These are phyloP conservation scores for Julus scandinavius DNA, from an alignment of 2,888 invertebrate species.

Conservation along the genomic window DNA sequence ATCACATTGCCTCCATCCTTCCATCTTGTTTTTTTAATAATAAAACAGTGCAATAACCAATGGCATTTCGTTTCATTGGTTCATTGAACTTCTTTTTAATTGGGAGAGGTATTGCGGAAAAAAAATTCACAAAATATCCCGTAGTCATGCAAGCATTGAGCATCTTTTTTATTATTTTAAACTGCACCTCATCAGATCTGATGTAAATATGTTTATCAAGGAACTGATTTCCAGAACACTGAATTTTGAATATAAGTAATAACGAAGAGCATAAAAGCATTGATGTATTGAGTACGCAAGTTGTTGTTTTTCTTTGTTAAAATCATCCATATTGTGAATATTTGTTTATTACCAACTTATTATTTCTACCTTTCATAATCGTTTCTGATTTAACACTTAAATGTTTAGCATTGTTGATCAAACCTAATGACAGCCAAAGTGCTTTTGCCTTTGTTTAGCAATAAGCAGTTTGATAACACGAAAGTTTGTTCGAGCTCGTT, in stretches of 20 bases:
- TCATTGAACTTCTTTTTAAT: slow-evolving; percentile 42
- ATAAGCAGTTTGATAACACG: not conserved
- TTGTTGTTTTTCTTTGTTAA: not conserved
- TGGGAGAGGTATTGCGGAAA: slow-evolving; percentile 31
- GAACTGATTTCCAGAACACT: slow-evolving; percentile 25
- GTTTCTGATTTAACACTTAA: not conserved
- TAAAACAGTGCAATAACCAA: not conserved
- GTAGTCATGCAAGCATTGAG: slow-evolving; percentile 30
- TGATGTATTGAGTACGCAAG: not conserved
- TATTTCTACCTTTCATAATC: not conserved
- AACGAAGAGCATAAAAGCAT: slow-evolving; percentile 22
- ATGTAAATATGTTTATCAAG: slow-evolving; percentile 39
- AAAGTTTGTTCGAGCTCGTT: not conserved
- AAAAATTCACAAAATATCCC: slow-evolving; percentile 30
- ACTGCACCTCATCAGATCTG: slow-evolving; percentile 43
- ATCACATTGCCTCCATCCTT: not conserved
- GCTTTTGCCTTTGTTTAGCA: not conserved
- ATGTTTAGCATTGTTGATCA: not conserved
- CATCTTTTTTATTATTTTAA: slow-evolving; percentile 34
- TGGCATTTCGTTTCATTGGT: slow-evolving; percentile 17
- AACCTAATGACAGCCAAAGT: not conserved
- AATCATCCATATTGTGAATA: not conserved
- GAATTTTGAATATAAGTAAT: slow-evolving; percentile 13
- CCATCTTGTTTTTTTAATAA: slow-evolving; percentile 4
- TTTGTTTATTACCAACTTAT: not conserved